phyloP scores from a whole-genome alignment of 2,113 vertebrate species.

The Neotoma lepida region DNA sequence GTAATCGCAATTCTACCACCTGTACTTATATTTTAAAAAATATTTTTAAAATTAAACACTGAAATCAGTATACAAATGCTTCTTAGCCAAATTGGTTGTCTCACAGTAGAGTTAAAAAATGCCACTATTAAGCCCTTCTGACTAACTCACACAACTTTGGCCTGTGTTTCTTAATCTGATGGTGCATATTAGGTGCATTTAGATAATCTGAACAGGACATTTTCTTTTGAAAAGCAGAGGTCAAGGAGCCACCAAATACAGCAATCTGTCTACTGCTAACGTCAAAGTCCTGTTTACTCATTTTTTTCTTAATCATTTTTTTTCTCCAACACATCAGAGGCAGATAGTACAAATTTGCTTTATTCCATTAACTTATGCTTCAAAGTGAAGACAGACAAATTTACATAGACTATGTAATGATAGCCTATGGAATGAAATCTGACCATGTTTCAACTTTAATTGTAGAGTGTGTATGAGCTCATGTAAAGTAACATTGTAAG shows the following conservation, averaged over 20 bases:
- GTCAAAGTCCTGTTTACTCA: background rate
- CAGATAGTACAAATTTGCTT: conserved; percentile 50
- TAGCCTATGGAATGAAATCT: background rate
- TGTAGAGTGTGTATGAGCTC: conserved; percentile 58
- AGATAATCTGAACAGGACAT: background rate
- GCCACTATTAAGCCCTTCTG: background rate
- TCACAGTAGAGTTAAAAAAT: background rate
- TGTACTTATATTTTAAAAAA: conserved; percentile 60
- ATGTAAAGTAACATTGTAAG: conserved; percentile 59
- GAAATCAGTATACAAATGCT: conserved; percentile 21
- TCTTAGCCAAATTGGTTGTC: conserved; percentile 20
- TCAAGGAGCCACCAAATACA: conserved; percentile 8
- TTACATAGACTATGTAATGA: conserved; percentile 38
- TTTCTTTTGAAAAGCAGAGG: conserved; percentile 53
- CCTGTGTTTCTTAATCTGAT: background rate
- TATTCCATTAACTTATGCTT: conserved; percentile 36
- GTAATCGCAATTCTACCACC: conserved; percentile 47
- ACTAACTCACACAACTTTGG: background rate
- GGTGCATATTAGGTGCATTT: background rate
- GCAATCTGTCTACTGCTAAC: background rate
- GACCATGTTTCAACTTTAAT: conserved; percentile 48
- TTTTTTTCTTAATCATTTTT: conserved; percentile 53
- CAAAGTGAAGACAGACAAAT: background rate
- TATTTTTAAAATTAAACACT: conserved; percentile 32
- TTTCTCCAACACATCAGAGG: conserved; percentile 58